Evolutionary conservation across 2,113 vertebrate genomes (phyloP), one percentile per base, ranked within the genome.

Genomic region (Chaetura pelagica): DNA sequence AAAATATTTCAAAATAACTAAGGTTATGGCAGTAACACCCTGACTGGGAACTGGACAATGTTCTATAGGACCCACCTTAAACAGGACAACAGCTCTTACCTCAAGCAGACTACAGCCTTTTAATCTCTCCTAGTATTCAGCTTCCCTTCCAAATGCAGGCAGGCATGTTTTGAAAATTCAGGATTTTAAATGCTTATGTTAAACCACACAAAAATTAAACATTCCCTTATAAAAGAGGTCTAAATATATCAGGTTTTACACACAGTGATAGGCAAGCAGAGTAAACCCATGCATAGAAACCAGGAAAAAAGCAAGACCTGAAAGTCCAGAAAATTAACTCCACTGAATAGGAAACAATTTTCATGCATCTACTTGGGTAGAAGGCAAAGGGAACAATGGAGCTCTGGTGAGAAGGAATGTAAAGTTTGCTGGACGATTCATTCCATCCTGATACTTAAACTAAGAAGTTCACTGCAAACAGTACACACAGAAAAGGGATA

Each of bases 401-500:
- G 21, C 8, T 63, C 35, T 78, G 32, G 64, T 68, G 46, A 75
- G 64, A 46, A 74, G 7, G 6, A 74, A 86, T 3, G 27, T 30
- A 80, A 26, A 29, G 44, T 32, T 22, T 87, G 26, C 69, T 52
- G 22, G 34, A 42, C 8, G 4, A 46, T 54, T 86, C 59, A 27
- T 42, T 81, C 27, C 35, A 46, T 44, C 30, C 34, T 5, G 20
- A 54, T 14, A 6, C 32, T 85, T 22, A 27, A 0, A 27, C 32
- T 19, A n/a, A 32, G 64, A 30, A n/a, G 32, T 26, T 49, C 26
- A 18, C 24, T 6, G 17, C 51, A 42, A 84, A n/a, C 3, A 55
- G 15, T 0, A 30, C 1, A 0, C 44, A 46, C 18, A 69, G 49
- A 42, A 72, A 59, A 38, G 0, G 3, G 1, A 0, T 5, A 77